Base-by-base conservation (phyloP, 2,888 invertebrate species). In the Leptogaster cylindrica region DNA sequence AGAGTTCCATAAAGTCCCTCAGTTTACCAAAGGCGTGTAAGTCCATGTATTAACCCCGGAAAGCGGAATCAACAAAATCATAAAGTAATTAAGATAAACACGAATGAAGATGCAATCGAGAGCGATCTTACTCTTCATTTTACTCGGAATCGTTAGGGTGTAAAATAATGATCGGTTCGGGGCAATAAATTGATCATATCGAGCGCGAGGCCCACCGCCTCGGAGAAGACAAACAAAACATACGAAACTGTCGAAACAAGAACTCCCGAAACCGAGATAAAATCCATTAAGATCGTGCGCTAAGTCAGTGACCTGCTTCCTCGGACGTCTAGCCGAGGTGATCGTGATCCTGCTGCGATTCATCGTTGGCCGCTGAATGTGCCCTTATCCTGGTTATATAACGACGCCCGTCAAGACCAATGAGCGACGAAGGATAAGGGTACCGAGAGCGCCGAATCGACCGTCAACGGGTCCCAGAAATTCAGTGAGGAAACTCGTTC, bases 261-360 rank as follows among this genome's bases (percentile, higher is more conserved):
- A 61, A 61, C 61, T 44, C 44, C 61, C 61, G 61, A 44, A 61
- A 44, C 27, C 28, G n/a, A 48, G 44, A 36, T 65, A 33, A 52
- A 51, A 65, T 52, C 52, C 52, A 65, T 52, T 65, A 65, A 65
- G 41, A 41, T 41, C 28, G 51, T 52, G 27, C 52, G 18, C 36
- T 28, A 16, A 51, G 65, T 65, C 65, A 65, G 39, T 65, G 65
- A 65, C 65, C 65, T 52, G 65, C 7, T 65, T 65, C 20, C 52
- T 28, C 7, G n/a, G 14, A 25, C 16, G 33, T 50, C 64, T 48
- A 48, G 28, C 18, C 46, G 12, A 23, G 20, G 3, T 33, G 16
- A 23, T 64, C 33, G 48, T 64, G 48, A 48, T 48, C 48, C 64
- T 64, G 14, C 2, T 12, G 23, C 31, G 16, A 46, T 48, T 33